These are phyloP conservation scores for Corydoras sp. DNA, from an alignment of 2,113 vertebrate species.

Conservation along the genomic window DNA sequence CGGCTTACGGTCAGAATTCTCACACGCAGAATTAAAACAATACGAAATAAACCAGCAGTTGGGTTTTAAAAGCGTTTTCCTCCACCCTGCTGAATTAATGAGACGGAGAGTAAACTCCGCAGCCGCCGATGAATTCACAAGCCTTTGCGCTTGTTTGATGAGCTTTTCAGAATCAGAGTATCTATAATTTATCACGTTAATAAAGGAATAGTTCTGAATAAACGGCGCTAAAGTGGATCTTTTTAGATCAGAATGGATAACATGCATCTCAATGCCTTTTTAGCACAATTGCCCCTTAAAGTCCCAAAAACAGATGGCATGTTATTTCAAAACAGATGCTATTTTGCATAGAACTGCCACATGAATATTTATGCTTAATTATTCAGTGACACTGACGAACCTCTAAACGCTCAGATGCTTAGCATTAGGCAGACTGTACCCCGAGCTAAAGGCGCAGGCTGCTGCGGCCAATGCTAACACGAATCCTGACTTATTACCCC, in stretches of 20 bases:
- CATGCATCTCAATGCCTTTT: conserved; percentile 45
- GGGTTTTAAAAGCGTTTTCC: not conserved
- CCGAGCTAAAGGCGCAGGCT: conserved; percentile 17
- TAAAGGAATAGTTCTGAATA: conserved; percentile 15
- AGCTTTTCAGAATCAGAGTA: conserved; percentile 25
- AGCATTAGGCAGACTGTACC: conserved; percentile 23
- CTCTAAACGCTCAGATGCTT: conserved; percentile 41
- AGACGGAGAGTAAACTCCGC: conserved; percentile 15
- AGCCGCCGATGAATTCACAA: conserved; percentile 10
- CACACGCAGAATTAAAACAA: conserved; percentile 16
- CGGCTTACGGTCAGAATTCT: not conserved
- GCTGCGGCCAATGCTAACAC: conserved; percentile 14
- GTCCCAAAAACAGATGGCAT: conserved; percentile 65
- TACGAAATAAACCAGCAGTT: not conserved
- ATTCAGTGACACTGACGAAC: conserved; percentile 58
- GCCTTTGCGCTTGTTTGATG: conserved; percentile 27
- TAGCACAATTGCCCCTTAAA: conserved; percentile 43
- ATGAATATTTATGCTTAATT: conserved; percentile 69
- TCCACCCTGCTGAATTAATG: conserved; percentile 25
- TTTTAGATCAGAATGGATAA: conserved; percentile 41
- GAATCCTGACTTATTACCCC: conserved; percentile 6
- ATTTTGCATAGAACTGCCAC: conserved; percentile 60
- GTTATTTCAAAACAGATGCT: conserved; percentile 68
- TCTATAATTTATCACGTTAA: conserved; percentile 33
- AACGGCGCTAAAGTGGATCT: conserved; percentile 23